These are phyloP conservation scores for Poecilia velifera DNA, from an alignment of 2,797 vertebrate species.

Conservation along the genomic window DNA sequence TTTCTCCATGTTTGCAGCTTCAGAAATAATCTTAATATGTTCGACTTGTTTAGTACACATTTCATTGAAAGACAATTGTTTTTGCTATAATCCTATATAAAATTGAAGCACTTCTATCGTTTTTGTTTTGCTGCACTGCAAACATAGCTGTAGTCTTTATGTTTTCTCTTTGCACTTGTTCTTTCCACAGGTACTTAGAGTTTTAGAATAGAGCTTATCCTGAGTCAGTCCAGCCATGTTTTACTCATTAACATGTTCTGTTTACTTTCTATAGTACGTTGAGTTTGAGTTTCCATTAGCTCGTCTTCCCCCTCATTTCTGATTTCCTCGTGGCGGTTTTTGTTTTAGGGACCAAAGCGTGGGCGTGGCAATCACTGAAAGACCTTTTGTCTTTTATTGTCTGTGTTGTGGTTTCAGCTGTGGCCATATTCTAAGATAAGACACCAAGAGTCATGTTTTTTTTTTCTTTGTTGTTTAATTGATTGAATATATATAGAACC, in stretches of 20 bases:
- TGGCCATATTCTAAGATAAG: conserved; percentile 4
- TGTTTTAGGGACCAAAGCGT: conserved; percentile 17
- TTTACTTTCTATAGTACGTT: conserved; percentile 13
- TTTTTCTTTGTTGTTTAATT: neutral
- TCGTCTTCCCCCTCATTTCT: conserved; percentile 21
- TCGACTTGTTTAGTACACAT: neutral
- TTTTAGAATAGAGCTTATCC: neutral
- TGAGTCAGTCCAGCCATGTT: neutral
- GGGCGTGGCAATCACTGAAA: conserved; percentile 37
- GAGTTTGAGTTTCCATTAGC: conserved; percentile 18
- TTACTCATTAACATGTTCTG: conserved; percentile 8
- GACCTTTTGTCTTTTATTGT: conserved; percentile 15
- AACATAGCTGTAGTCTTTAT: neutral
- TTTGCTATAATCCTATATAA: neutral
- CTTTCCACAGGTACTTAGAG: neutral
- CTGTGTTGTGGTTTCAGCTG: conserved; percentile 1
- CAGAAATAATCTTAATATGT: neutral
- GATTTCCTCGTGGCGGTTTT: conserved; percentile 27
- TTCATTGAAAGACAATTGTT: neutral
- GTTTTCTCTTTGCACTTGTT: conserved; percentile 9
- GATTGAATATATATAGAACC: conserved; percentile 84
- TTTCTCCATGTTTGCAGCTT: neutral
- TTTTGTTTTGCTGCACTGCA: conserved; percentile 1
- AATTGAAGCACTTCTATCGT: neutral
- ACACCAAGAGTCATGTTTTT: neutral